These are phyloP conservation scores for Cataglyphis livida DNA, from an alignment of 2,888 invertebrate genomes.

Conservation along the genomic window DNA sequence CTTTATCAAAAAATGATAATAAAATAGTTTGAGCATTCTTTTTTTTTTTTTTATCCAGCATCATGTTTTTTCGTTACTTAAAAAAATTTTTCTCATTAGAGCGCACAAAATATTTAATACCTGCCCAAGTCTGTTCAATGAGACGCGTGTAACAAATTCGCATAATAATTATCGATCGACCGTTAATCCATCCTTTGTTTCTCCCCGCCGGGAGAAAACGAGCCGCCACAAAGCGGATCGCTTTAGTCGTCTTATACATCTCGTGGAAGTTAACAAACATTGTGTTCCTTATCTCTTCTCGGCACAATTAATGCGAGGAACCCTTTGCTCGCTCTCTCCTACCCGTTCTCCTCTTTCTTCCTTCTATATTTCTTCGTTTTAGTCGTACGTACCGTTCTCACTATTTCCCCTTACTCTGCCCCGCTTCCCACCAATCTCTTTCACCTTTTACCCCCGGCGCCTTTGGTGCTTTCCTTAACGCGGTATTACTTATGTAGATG, in stretches of 20 bases:
- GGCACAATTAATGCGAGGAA: slow-evolving; percentile 82
- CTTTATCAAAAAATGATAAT: background rate
- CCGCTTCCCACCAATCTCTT: slow-evolving; percentile 66
- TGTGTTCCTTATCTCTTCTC: slow-evolving; percentile 82
- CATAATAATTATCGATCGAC: slow-evolving; percentile 79
- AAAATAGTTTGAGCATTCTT: background rate
- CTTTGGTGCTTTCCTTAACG: slow-evolving; percentile 84
- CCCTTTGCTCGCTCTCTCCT: slow-evolving; percentile 74
- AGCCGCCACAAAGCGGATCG: slow-evolving; percentile 78
- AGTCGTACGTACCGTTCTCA: slow-evolving; percentile 51
- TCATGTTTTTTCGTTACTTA: background rate
- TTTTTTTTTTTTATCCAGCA: background rate
- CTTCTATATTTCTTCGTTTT: slow-evolving; percentile 52
- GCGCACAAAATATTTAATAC: slow-evolving; percentile 34
- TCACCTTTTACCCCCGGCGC: slow-evolving; percentile 73
- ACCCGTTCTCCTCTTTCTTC: slow-evolving; percentile 50
- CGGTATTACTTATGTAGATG: slow-evolving; percentile 85
- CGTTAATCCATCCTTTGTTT: slow-evolving; percentile 80
- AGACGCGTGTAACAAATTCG: slow-evolving; percentile 70
- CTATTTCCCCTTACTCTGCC: slow-evolving; percentile 51
- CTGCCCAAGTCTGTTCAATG: slow-evolving; percentile 38
- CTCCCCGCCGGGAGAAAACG: slow-evolving; percentile 69
- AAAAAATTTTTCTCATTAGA: no score
- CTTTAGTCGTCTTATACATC: slow-evolving; percentile 77
- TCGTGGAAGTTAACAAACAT: slow-evolving; percentile 82